Percentiles rank a stretch among this genome's conserved stretches.
Conservation (phyloP, 2,113 vertebrate species). For the Zootoca vivipara region DNA sequence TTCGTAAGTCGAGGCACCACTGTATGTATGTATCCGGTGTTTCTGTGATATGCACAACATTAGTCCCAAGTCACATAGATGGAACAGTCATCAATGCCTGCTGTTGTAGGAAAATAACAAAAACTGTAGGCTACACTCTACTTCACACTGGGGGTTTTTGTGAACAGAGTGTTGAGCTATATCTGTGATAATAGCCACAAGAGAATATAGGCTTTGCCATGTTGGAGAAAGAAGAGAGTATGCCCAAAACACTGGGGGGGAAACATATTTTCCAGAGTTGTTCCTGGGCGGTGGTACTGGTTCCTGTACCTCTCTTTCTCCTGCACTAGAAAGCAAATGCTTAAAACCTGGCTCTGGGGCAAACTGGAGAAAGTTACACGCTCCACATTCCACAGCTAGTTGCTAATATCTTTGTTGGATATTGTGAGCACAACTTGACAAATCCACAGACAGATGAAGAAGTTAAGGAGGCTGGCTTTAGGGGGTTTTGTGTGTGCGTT, state of each 20-base stretch:
- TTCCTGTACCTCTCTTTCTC: background rate
- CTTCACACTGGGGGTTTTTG: too few species aligned
- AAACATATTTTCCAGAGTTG: accelerated
- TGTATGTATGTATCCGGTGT: background rate
- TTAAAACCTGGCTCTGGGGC: background rate
- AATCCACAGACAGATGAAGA: background rate
- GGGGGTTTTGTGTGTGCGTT: background rate
- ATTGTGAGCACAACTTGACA: background rate
- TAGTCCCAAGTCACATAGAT: background rate
- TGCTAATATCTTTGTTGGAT: background rate
- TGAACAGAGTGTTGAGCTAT: background rate
- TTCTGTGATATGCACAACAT: background rate
- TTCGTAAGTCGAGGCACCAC: too few species aligned
- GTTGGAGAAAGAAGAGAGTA: too few species aligned
- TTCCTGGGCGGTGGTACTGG: background rate
- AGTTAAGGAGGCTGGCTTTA: background rate
- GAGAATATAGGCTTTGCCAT: background rate
- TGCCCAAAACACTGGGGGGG: background rate
- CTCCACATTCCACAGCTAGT: background rate
- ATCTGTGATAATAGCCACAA: background rate
- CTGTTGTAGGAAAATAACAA: too few species aligned
- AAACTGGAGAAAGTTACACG: background rate
- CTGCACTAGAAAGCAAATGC: background rate
- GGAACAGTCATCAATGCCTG: background rate
- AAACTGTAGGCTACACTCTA: background rate